Percentiles rank a stretch among this genome's conserved stretches.
phyloP scores from a whole-genome alignment of 2,888 invertebrate species.

The Calliphora vomitoria region DNA sequence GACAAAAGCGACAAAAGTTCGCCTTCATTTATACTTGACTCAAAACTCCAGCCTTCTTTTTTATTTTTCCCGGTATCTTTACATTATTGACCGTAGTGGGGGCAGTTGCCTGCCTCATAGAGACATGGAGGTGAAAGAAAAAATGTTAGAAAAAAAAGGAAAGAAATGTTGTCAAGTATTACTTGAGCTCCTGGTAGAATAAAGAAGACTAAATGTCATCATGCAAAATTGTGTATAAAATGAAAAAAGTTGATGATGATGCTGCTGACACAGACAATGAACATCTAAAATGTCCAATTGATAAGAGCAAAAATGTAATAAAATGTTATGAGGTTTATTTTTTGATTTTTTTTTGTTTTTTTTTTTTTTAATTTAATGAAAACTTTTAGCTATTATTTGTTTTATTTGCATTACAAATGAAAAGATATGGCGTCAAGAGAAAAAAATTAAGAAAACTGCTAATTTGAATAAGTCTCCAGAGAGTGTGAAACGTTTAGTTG shows the following conservation, averaged over 20 bases:
- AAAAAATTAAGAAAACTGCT: not conserved
- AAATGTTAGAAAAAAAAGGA: not conserved
- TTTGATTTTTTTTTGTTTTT: not conserved
- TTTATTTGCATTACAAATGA: not conserved
- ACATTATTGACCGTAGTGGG: slow-evolving; percentile 37
- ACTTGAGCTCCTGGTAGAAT: slow-evolving; percentile 53
- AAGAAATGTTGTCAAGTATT: slow-evolving; percentile 34
- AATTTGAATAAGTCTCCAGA: slow-evolving; percentile 50
- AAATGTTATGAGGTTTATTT: slow-evolving; percentile 29
- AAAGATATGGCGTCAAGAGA: not conserved
- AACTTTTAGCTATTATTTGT: slow-evolving; percentile 6
- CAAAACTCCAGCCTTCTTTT: slow-evolving; percentile 28
- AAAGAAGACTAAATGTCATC: slow-evolving; percentile 57
- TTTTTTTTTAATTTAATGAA: slow-evolving; percentile 29
- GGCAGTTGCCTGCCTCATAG: slow-evolving; percentile 13
- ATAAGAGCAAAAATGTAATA: slow-evolving; percentile 51
- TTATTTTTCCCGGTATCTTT: not conserved
- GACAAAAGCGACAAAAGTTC: slow-evolving; percentile 33
- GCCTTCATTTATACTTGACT: slow-evolving; percentile 53
- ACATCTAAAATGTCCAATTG: slow-evolving; percentile 64
- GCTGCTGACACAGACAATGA: slow-evolving; percentile 62
- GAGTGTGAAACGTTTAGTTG: slow-evolving; percentile 19
- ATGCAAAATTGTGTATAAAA: slow-evolving; percentile 20
- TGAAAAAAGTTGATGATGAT: slow-evolving; percentile 6
- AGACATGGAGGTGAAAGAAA: slow-evolving; percentile 34